Base-by-base conservation (phyloP, 2,797 vertebrate genomes). In the Cynodonichthys magdalenae region DNA sequence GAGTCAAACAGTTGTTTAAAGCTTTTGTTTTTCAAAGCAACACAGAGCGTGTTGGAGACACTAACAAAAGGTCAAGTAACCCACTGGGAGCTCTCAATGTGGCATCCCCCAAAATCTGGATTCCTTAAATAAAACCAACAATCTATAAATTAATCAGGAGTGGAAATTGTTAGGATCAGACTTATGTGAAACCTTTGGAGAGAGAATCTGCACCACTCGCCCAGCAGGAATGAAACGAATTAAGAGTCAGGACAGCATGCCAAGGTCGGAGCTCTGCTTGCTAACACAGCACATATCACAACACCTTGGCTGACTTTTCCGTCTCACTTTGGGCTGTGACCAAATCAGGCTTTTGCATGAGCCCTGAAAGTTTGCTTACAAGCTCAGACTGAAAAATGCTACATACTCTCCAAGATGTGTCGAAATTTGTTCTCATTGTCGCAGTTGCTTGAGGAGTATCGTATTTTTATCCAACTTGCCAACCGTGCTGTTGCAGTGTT, bases 241-340 rank as follows among this genome's bases (percentile, higher is more conserved):
- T 48, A 69, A 62, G n/a, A 72, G 57, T 19, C 17, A 55, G 56
- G 47, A 74, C 45, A 29, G n/a, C 59, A 9, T n/a, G 75, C 80
- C 82, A 87, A 86, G 80, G 81, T 81, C 63, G 11, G 61, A 2
- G 4, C 65, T 47, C 45, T 78, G 81, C 73, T 86, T 83, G 83
- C 78, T 20, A 75, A 84, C 78, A 59, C 77, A 74, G 85, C 84
- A 80, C 77, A 83, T 77, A 68, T 68, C 78, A 66, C 80, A 78
- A 83, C 77, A 82, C 69, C 80, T 79, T 66, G 10, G 61, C 41
- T 39, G 81, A 75, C 75, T 66, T 78, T 55, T 36, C 68, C 61
- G 58, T 76, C 62, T 62, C 50, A 60, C 63, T 45, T 52, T 84
- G 81, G 78, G 57, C 36, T 7, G 15, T 31, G 12, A 77, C 83